Evolutionary conservation across 2,888 invertebrate species (phyloP).

Genomic region (Microdon myrmicae): DNA sequence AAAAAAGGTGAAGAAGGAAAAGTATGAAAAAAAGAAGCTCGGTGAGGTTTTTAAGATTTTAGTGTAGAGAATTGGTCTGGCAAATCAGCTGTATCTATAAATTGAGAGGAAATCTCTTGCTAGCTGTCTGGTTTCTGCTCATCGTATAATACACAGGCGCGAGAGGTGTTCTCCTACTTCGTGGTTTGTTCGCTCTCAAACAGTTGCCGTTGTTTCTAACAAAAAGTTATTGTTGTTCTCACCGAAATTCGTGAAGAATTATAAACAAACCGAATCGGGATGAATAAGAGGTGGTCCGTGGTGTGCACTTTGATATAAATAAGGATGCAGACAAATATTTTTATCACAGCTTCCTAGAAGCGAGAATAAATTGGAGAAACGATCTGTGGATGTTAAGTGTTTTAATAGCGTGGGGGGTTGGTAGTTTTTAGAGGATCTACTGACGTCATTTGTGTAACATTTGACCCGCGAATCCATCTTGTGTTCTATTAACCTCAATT

Average conservation of each 20-base stretch:
- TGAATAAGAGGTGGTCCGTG: constrained; percentile 15
- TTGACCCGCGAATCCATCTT: constrained; percentile 22
- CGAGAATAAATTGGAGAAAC: too few relatives aligned
- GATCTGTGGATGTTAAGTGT: too few relatives aligned
- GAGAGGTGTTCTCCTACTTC: constrained; percentile 14
- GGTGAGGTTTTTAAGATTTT: constrained; percentile 17
- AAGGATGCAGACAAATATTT: too few relatives aligned
- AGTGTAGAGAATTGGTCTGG: constrained; percentile 38
- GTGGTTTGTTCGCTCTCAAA: constrained; percentile 6
- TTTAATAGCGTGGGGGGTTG: too few relatives aligned
- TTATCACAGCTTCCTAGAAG: too few relatives aligned
- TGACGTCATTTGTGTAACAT: constrained; percentile 45
- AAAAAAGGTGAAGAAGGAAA: too few relatives aligned
- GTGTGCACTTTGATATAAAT: too few relatives aligned
- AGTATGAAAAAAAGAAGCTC: too few relatives aligned
- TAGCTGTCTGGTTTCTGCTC: constrained; percentile 40
- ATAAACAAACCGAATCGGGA: constrained; percentile 33
- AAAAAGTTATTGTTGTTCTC: constrained; percentile 40
- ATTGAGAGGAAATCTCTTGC: constrained; percentile 42
- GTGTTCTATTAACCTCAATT: constrained; percentile 51
- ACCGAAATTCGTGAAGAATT: constrained; percentile 35
- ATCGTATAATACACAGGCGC: constrained; percentile 31
- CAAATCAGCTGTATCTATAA: constrained; percentile 50
- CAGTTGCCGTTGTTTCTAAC: constrained; percentile 40
- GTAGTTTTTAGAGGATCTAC: constrained; percentile 39